A percentile compares a stretch with the other conserved stretches of the same genome.
Evolutionary conservation across 2,797 vertebrate species (phyloP).

Genomic region (Manis crassicaudata): DNA sequence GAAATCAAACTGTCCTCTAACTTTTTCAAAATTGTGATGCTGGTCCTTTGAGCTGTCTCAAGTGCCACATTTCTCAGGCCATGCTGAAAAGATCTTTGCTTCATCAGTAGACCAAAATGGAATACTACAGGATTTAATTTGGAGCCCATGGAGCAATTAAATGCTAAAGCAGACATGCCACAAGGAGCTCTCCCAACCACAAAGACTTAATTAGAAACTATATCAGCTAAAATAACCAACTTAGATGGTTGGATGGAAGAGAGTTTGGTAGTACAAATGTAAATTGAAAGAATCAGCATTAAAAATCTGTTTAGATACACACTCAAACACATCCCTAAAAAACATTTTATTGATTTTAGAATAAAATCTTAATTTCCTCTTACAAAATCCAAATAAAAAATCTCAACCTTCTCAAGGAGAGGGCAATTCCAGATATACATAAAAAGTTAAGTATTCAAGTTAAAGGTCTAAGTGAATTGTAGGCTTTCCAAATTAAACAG

Average conservation of each 20-base stretch:
- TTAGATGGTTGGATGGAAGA: constrained; percentile 84
- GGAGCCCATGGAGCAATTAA: constrained; percentile 88
- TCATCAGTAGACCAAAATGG: constrained; percentile 87
- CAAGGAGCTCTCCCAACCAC: constrained; percentile 86
- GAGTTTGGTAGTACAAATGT: constrained; percentile 76
- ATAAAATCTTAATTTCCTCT: constrained; percentile 61
- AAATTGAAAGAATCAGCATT: constrained; percentile 68
- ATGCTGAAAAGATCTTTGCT: constrained; percentile 83
- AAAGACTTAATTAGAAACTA: constrained; percentile 88
- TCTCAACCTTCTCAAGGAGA: constrained; percentile 20
- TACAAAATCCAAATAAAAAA: constrained; percentile 52
- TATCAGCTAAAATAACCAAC: constrained; percentile 88
- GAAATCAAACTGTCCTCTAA: constrained; percentile 53
- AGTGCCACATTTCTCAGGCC: constrained; percentile 69
- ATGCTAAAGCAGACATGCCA: constrained; percentile 88
- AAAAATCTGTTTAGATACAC: constrained; percentile 76
- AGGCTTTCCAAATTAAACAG: neutral
- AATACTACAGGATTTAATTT: constrained; percentile 88
- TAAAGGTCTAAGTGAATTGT: constrained; percentile 24
- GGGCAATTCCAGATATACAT: neutral
- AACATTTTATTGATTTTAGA: constrained; percentile 72
- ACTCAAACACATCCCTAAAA: constrained; percentile 77
- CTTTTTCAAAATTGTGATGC: constrained; percentile 46
- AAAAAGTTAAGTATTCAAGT: constrained; percentile 45
- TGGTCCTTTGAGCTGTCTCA: constrained; percentile 55